Evolutionary conservation across 23 tunicate species (phyloP), one percentile per base, ranked within the genome.

Genomic region (Corella eumyota): DNA sequence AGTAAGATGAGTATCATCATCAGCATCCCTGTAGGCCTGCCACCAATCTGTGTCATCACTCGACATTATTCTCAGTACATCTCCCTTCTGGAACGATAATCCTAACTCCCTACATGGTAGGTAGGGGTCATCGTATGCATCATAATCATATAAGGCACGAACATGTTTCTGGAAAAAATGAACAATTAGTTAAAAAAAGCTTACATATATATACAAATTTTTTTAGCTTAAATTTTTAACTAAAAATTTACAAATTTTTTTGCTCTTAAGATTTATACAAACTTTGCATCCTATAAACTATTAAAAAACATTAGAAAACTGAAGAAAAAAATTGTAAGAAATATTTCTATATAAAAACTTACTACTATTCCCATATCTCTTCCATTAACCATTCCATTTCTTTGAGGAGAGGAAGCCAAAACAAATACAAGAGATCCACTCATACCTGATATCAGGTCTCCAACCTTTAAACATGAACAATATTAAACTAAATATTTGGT

Each of bases 1-100:
- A 1, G 96, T 64, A 25, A 88, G 61, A 36, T 88, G 85, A 37
- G 74, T 81, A 74, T 90, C 97, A 45, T 90, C 79, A 40, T 90
- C 97, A 7, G 66, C 96, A 53, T 90, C 97, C 31, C 80, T 68
- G 79, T 90, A 77, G 32, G 97, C 97, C 54, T 90, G 97, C 96
- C 96, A 87, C 97, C 97, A 90, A 51, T 80, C 73, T 32, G 71
- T 58, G 58, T 90, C 97, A 40, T 90, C 97, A 52, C 57, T 68
- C 0, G 79, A 64, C 91, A 90, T 80, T 55, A 90, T 74, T 57
- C 79, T 75, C 53, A 90, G 61, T 13, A 90, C 74, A 50, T 90
- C 91, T 45, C 97, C 97, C 53, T 90, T 90, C 36, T 75, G 83
- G 64, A 90, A 90, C 25, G 84, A 80, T 35, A 90, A 61, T 5